Evolutionary conservation across 2,797 vertebrate genomes (phyloP).

Genomic region (Austrolebias charrua): DNA sequence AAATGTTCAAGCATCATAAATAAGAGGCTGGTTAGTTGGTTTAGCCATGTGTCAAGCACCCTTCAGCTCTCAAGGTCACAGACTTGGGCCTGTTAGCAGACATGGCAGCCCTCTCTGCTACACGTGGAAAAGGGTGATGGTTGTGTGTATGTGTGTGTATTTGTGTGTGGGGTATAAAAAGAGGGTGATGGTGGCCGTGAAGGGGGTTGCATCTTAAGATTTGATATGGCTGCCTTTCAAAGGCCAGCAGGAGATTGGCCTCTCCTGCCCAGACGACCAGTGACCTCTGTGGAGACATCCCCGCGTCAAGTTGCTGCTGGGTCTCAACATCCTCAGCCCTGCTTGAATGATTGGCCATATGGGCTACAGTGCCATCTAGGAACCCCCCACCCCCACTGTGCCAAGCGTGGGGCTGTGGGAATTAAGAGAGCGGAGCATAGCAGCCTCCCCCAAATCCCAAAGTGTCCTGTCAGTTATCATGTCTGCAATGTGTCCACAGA

Average conservation of each 20-base stretch:
- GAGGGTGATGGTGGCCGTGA: not conserved
- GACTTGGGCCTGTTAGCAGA: constrained; percentile 61
- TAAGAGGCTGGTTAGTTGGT: constrained; percentile 66
- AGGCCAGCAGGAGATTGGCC: constrained; percentile 66
- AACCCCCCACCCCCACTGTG: constrained; percentile 60
- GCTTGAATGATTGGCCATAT: constrained; percentile 81
- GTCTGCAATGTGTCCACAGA: constrained; percentile 29
- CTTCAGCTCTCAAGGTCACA: constrained; percentile 67
- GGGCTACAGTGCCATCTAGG: constrained; percentile 72
- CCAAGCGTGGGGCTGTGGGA: constrained; percentile 53
- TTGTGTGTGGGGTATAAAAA: not conserved
- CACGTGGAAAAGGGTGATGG: constrained; percentile 49
- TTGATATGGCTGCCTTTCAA: constrained; percentile 61
- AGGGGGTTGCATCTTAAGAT: constrained; percentile 37
- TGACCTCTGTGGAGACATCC: constrained; percentile 75
- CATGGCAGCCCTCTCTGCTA: constrained; percentile 39
- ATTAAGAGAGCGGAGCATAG: constrained; percentile 47
- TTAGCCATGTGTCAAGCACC: constrained; percentile 27
- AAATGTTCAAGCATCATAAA: constrained; percentile 51
- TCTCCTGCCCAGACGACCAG: constrained; percentile 71
- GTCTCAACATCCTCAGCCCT: constrained; percentile 60
- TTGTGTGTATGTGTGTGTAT: constrained; percentile 7
- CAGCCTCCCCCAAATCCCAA: constrained; percentile 35
- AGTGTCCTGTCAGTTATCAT: constrained; percentile 52
- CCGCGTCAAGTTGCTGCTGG: constrained; percentile 69